Evolutionary conservation across 2,888 invertebrate genomes (phyloP).

Genomic region (Encarsia formosa): DNA sequence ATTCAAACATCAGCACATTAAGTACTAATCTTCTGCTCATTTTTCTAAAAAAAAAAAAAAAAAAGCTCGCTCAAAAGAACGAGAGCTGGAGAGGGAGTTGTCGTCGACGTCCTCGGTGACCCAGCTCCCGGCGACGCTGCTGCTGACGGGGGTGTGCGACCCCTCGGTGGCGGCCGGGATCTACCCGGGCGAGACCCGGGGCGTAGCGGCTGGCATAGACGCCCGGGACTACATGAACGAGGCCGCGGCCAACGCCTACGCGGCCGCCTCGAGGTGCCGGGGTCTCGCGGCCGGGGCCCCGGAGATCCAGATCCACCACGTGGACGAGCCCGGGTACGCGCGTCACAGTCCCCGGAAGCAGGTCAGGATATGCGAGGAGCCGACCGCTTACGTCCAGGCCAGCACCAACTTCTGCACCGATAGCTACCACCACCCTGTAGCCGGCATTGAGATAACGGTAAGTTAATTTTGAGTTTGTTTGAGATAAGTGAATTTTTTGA

Average conservation of each 20-base stretch:
- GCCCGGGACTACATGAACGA: conserved; percentile 43
- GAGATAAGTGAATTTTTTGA: no score
- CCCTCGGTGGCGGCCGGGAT: conserved; percentile 37
- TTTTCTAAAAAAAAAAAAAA: no score
- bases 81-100: conserved; percentile 54
- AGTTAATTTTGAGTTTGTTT: no score
- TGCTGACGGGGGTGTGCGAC: conserved; percentile 36
- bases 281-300: conserved; percentile 32
- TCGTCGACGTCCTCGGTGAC: conserved; percentile 50
- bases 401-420: conserved; percentile 4
- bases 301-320: conserved; percentile 41
- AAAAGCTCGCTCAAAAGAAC: conserved; percentile 4
- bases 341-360: conserved; percentile 2
- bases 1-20: no score
- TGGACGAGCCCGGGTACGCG: conserved; percentile 51
- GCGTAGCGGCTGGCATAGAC: conserved; percentile 39
- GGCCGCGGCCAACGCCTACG: conserved; percentile 32
- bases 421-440: background rate
- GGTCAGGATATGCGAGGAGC: background rate
- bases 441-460: no score
- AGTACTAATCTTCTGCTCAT: no score
- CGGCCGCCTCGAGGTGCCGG: conserved; percentile 19
- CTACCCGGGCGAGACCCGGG: conserved; percentile 30
- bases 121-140: conserved; percentile 28
- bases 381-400: background rate